Conservation (phyloP, 1,140 invertebrate genomes). For the Maconellicoccus hirsutus region DNA sequence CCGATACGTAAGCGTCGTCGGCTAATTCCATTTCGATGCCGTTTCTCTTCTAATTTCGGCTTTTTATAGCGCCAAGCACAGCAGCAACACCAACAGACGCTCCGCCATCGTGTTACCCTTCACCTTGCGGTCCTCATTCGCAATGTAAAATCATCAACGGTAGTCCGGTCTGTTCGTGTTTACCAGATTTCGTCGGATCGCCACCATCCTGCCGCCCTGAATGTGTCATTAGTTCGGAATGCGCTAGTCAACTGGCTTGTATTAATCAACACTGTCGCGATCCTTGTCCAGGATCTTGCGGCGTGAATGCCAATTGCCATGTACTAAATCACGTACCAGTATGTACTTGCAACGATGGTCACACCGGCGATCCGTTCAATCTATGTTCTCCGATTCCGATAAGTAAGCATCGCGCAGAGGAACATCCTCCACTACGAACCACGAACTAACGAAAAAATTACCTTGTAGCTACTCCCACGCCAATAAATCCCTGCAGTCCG, state of each 20-base stretch:
- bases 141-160: constrained; percentile 38
- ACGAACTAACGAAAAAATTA: too few species aligned
- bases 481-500: constrained; percentile 42
- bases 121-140: constrained; percentile 44
- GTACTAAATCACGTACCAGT: constrained; percentile 40
- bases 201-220: constrained; percentile 41
- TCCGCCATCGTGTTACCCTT: constrained; percentile 37
- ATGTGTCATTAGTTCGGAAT: constrained; percentile 37
- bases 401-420: constrained; percentile 35
- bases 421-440: too few species aligned
- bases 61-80: constrained; percentile 28
- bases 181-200: constrained; percentile 36
- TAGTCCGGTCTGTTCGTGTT: constrained; percentile 36
- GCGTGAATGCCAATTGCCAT: constrained; percentile 40
- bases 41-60: not conserved
- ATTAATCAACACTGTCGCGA: constrained; percentile 37
- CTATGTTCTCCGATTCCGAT: constrained; percentile 37
- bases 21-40: not conserved
- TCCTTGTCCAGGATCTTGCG: constrained; percentile 37
- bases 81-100: constrained; percentile 30
- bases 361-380: constrained; percentile 43
- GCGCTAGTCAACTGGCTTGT: constrained; percentile 35
- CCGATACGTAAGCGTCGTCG: constrained; percentile 34
- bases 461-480: constrained; percentile 28
- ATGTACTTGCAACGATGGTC: constrained; percentile 37